Conservation (phyloP, 2,797 vertebrate species). For the Myiotriccus ornatus region DNA sequence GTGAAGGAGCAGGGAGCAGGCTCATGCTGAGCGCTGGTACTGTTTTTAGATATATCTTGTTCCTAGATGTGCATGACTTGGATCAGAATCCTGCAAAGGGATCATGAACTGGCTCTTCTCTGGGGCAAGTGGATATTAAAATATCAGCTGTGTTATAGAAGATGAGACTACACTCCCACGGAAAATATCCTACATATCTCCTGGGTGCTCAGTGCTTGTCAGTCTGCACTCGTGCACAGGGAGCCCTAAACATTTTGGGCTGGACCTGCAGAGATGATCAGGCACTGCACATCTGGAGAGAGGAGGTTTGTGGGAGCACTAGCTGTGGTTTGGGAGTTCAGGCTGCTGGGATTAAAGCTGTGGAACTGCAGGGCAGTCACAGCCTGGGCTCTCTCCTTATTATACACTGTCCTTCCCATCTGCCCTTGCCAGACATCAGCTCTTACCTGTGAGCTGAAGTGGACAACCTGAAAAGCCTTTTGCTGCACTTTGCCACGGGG, state of each 20-base stretch:
- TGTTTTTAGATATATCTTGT: not conserved
- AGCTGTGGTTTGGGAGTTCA: not conserved
- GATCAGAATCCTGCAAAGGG: not conserved
- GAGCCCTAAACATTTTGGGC: not conserved
- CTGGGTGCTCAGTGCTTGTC: not conserved
- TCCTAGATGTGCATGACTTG: not conserved
- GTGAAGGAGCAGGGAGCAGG: not conserved
- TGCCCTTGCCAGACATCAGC: not conserved
- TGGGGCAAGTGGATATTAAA: not conserved
- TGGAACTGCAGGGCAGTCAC: not conserved
- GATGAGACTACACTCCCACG: not conserved
- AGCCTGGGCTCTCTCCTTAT: rapidly evolving
- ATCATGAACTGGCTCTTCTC: not conserved
- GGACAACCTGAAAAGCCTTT: not conserved
- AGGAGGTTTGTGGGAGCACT: not conserved
- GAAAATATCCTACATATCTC: not conserved
- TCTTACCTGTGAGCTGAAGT: not conserved
- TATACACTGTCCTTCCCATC: not conserved
- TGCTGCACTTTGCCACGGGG: not conserved
- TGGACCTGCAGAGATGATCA: not conserved
- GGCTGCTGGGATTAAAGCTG: not conserved
- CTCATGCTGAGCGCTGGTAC: not conserved
- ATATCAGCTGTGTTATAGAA: not conserved
- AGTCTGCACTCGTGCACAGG: rapidly evolving
- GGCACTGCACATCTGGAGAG: not conserved